A percentile compares a stretch with the other conserved stretches of the same genome.
Conservation (phyloP, 2,888 invertebrate genomes). For the Drosophila niveifrons region DNA sequence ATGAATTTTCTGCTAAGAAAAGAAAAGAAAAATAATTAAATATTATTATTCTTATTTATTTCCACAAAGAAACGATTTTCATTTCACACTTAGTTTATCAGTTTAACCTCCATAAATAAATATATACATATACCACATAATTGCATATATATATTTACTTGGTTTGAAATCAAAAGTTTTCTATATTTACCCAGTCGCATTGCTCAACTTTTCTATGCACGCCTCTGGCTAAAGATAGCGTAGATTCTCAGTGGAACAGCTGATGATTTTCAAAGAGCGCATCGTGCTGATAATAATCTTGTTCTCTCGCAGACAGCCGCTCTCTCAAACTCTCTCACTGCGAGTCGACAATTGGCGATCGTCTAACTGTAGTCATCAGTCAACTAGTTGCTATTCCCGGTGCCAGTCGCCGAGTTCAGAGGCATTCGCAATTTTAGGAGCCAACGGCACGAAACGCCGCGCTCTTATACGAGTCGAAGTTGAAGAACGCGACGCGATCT, state of each 20-base stretch:
- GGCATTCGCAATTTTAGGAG: constrained; percentile 29
- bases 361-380: constrained; percentile 40
- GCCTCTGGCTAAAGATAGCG: constrained; percentile 31
- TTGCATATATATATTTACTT: not conserved
- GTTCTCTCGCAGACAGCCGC: constrained; percentile 16
- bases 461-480: constrained; percentile 25
- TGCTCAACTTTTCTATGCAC: constrained; percentile 42
- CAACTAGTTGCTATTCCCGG: constrained; percentile 26
- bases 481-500: constrained; percentile 10
- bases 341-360: constrained; percentile 26
- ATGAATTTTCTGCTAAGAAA: too few relatives aligned
- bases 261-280: constrained; percentile 7
- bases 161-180: constrained; percentile 16
- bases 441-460: constrained; percentile 14
- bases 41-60: not conserved
- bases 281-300: constrained; percentile 20
- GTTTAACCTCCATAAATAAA: not conserved
- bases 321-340: not conserved
- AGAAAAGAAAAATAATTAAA: too few relatives aligned
- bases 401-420: constrained; percentile 45
- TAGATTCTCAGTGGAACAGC: constrained; percentile 25
- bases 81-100: not conserved
- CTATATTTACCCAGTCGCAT: constrained; percentile 40
- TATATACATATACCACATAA: not conserved
- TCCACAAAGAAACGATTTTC: not conserved